These are phyloP conservation scores for Triplophysa yarkandensis DNA, from an alignment of 2,797 vertebrate genomes.

Conservation along the genomic window DNA sequence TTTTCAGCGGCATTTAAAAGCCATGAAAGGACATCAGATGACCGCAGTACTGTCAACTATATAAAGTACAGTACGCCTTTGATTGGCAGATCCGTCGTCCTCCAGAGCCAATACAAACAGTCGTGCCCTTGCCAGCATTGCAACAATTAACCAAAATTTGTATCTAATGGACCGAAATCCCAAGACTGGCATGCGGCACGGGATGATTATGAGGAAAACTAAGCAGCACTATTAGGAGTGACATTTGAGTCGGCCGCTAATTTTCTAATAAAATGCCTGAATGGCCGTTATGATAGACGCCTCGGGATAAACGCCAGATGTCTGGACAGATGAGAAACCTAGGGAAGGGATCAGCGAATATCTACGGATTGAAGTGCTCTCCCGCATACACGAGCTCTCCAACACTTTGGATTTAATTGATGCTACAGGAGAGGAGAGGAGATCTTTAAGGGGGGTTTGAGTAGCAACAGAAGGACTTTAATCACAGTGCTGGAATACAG, in stretches of 20 bases:
- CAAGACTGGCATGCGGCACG: conserved; percentile 54
- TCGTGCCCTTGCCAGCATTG: conserved; percentile 52
- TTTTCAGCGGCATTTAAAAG: conserved; percentile 27
- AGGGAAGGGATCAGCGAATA: conserved; percentile 62
- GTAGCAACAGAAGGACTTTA: conserved; percentile 61
- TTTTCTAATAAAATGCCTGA: conserved; percentile 72
- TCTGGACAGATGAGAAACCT: conserved; percentile 63
- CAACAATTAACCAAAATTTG: conserved; percentile 51
- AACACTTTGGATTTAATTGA: conserved; percentile 49
- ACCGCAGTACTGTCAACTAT: background rate
- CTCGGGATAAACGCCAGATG: conserved; percentile 74
- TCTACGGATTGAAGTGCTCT: conserved; percentile 54
- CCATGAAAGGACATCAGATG: conserved; percentile 32
- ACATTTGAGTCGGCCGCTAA: conserved; percentile 66
- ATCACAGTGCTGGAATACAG: conserved; percentile 56
- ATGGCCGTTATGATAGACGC: conserved; percentile 72
- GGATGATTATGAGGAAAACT: conserved; percentile 52
- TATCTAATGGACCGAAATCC: conserved; percentile 55
- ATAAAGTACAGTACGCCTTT: background rate
- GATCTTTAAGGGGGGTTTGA: conserved; percentile 58
- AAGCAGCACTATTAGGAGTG: conserved; percentile 66
- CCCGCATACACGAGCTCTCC: background rate
- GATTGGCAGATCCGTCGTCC: conserved; percentile 27
- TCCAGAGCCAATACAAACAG: conserved; percentile 45
- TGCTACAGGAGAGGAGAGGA: conserved; percentile 43